These are phyloP conservation scores for Hapalemur alaotrensis DNA, from an alignment of 2,797 vertebrate genomes.

Conservation along the genomic window DNA sequence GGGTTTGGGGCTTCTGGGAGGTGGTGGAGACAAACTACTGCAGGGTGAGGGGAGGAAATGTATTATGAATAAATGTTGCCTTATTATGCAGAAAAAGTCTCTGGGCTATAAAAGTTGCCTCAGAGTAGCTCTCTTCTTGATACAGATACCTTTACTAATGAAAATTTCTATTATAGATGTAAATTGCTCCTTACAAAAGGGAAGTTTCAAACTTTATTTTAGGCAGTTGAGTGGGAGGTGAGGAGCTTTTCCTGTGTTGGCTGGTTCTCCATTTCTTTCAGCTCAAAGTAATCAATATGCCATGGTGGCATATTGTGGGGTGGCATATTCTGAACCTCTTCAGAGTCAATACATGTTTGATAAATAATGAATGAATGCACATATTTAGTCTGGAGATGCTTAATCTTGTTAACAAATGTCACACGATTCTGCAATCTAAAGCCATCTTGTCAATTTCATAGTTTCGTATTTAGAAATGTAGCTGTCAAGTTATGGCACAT, in stretches of 20 bases:
- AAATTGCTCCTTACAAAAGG: not conserved
- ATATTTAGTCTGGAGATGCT: not conserved
- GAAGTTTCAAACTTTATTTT: not conserved
- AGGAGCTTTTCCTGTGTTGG: not conserved
- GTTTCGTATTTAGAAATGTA: not conserved
- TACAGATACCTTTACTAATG: not conserved
- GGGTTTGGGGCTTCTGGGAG: not conserved
- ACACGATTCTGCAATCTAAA: not conserved
- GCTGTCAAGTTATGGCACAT: not conserved
- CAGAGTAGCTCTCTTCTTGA: not conserved
- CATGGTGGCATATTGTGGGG: not conserved
- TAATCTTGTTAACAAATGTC: slow-evolving; percentile 7
- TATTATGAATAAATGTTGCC: not conserved
- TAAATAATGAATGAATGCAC: not conserved
- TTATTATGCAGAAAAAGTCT: not conserved
- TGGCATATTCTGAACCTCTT: not conserved
- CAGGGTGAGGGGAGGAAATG: not conserved
- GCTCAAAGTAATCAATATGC: not conserved
- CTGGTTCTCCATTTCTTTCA: not conserved
- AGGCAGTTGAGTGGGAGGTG: not conserved
- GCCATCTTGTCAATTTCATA: not conserved
- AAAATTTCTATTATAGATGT: not conserved
- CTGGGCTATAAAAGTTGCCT: not conserved
- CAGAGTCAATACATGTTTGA: not conserved
- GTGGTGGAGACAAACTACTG: not conserved